These are phyloP conservation scores for Lepus townsendii DNA, from an alignment of 2,797 vertebrate genomes.

Conservation along the genomic window DNA sequence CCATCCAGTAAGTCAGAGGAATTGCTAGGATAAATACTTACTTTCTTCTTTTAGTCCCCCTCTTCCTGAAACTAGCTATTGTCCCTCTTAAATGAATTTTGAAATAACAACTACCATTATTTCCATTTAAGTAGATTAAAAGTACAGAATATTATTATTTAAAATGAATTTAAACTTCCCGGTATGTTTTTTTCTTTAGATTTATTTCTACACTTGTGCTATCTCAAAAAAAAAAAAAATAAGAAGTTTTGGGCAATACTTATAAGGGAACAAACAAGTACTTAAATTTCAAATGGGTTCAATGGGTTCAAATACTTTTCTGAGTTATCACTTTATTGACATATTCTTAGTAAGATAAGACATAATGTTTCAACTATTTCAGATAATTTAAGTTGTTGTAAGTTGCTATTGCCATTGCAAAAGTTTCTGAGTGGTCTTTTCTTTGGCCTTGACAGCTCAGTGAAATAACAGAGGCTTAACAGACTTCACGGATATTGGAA, in stretches of 20 bases:
- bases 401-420: background rate
- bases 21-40: slow-evolving; percentile 1
- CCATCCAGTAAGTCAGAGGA: background rate
- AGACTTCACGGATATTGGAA: slow-evolving; percentile 69
- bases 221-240: slow-evolving; percentile 52
- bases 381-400: background rate
- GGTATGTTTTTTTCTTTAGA: slow-evolving; percentile 8
- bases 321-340: slow-evolving; percentile 30
- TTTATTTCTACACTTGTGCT: background rate
- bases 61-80: background rate
- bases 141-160: slow-evolving; percentile 19
- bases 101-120: slow-evolving; percentile 28
- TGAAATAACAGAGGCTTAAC: slow-evolving; percentile 56
- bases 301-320: background rate
- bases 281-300: slow-evolving; percentile 29
- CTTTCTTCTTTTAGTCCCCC: background rate
- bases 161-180: background rate
- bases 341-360: slow-evolving; percentile 43
- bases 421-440: slow-evolving; percentile 57
- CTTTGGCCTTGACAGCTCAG: slow-evolving; percentile 36
- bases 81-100: slow-evolving; percentile 40
- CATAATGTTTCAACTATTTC: slow-evolving; percentile 31
- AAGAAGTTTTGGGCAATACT: background rate
- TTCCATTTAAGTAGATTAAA: slow-evolving; percentile 53
- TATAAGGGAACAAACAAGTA: slow-evolving; percentile 10